These are phyloP conservation scores for Phallusia fumigata DNA, from an alignment of 23 tunicate genomes.

Conservation along the genomic window DNA sequence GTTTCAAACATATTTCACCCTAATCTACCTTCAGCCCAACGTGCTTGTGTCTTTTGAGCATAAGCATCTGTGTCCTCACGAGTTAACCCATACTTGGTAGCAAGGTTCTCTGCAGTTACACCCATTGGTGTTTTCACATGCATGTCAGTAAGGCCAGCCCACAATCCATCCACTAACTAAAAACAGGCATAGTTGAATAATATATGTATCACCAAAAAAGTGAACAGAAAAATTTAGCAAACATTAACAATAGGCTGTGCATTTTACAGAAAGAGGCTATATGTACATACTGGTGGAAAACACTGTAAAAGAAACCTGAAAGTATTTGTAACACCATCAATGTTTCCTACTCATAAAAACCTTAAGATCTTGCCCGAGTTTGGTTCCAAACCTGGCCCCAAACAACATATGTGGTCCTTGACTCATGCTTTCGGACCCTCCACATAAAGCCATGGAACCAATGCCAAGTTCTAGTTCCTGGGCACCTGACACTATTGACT, in stretches of 20 bases:
- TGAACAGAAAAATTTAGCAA: too few relatives aligned
- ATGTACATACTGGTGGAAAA: too few relatives aligned
- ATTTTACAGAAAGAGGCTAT: too few relatives aligned
- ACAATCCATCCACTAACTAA: slow-evolving; percentile 86
- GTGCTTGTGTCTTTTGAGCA: slow-evolving; percentile 78
- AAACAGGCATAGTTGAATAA: too few relatives aligned
- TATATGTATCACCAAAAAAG: too few relatives aligned
- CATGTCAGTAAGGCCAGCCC: slow-evolving; percentile 97
- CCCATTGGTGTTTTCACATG: slow-evolving; percentile 97
- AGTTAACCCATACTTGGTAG: slow-evolving; percentile 75
- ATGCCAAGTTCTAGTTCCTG: slow-evolving; percentile 95
- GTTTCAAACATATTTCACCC: too few relatives aligned
- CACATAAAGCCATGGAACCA: slow-evolving; percentile 82
- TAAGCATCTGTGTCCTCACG: slow-evolving; percentile 84
- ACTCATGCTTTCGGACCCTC: slow-evolving; percentile 97
- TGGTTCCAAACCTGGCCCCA: slow-evolving; percentile 89
- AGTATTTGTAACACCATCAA: too few relatives aligned
- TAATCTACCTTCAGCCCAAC: slow-evolving; percentile 87
- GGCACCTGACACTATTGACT: slow-evolving; percentile 76
- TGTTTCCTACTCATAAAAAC: slow-evolving; percentile 10
- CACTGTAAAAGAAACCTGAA: too few relatives aligned
- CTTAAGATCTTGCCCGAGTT: slow-evolving; percentile 89
- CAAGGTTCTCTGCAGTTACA: slow-evolving; percentile 97
- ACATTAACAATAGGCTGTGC: too few relatives aligned
- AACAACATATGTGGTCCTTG: slow-evolving; percentile 89